A percentile compares a stretch with the other conserved stretches of the same genome.
phyloP scores from a whole-genome alignment of 1,140 invertebrate genomes.

The Argopecten irradians region DNA sequence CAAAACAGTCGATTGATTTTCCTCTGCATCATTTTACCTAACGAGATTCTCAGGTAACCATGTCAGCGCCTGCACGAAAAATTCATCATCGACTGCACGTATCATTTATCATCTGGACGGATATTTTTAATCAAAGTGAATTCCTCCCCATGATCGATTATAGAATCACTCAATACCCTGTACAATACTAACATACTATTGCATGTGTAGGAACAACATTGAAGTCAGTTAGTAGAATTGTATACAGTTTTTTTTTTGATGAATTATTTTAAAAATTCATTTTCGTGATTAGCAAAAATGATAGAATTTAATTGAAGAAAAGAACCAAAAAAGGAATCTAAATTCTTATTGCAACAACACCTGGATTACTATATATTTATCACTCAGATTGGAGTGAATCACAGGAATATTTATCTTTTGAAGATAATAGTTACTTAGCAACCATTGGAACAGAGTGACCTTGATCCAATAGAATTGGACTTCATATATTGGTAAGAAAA shows the following conservation, averaged over 20 bases:
- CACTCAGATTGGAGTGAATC: not conserved
- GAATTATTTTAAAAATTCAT: not conserved
- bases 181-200: not conserved
- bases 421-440: not conserved
- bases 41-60: constrained; percentile 9
- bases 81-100: not conserved
- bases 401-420: not conserved
- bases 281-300: not conserved
- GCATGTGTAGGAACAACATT: not conserved
- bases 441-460: not conserved
- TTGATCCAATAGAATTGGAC: not conserved
- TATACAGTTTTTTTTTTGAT: not conserved
- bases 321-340: too few relatives aligned
- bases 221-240: not conserved
- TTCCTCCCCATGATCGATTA: not conserved
- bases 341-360: not conserved
- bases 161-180: not conserved
- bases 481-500: not conserved
- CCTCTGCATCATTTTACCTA: not conserved
- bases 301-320: too few relatives aligned
- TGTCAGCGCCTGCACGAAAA: not conserved
- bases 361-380: not conserved
- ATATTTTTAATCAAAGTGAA: constrained; percentile 4
- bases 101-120: not conserved
- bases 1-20: not conserved